These are phyloP conservation scores for Sardinella longiceps DNA, from an alignment of 2,797 vertebrate species.

Conservation along the genomic window DNA sequence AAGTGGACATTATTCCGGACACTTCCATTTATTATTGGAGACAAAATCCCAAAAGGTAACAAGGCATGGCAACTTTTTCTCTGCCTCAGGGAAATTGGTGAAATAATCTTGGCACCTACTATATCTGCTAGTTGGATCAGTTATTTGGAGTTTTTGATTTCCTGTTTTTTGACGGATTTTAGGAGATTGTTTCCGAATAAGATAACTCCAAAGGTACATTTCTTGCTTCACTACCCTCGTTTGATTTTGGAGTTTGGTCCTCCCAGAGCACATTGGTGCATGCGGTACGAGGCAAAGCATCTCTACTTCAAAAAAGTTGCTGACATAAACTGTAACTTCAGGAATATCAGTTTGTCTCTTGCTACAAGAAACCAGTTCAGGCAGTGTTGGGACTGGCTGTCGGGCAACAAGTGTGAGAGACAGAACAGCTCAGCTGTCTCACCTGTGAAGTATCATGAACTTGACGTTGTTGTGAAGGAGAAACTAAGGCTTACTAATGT, in stretches of 20 bases:
- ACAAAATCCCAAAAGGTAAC: conserved; percentile 13
- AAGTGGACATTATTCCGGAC: conserved; percentile 24
- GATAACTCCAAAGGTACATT: conserved; percentile 33
- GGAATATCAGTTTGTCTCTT: conserved; percentile 18
- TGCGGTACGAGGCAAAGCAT: conserved; percentile 37
- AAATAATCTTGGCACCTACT: background rate
- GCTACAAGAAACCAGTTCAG: conserved; percentile 11
- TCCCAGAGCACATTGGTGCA: conserved; percentile 32
- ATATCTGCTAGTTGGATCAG: background rate
- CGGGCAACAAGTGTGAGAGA: conserved; percentile 21
- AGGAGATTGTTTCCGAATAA: conserved; percentile 28
- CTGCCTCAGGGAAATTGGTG: background rate
- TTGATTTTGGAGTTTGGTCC: conserved; percentile 32
- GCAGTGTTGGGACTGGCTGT: conserved; percentile 28
- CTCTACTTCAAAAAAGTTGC: conserved; percentile 37
- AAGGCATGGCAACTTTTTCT: background rate
- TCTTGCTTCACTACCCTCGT: conserved; percentile 35
- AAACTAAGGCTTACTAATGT: background rate
- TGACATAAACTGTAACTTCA: conserved; percentile 26
- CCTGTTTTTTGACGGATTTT: conserved; percentile 7
- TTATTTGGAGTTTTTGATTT: background rate
- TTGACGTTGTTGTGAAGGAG: background rate
- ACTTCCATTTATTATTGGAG: conserved; percentile 34
- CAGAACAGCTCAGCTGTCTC: conserved; percentile 22
- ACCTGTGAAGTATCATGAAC: background rate